A percentile compares a stretch with the other conserved stretches of the same genome.
These are phyloP conservation scores for Urocyon cinereoargenteus DNA, from an alignment of 2,797 vertebrate species.

Conservation along the genomic window DNA sequence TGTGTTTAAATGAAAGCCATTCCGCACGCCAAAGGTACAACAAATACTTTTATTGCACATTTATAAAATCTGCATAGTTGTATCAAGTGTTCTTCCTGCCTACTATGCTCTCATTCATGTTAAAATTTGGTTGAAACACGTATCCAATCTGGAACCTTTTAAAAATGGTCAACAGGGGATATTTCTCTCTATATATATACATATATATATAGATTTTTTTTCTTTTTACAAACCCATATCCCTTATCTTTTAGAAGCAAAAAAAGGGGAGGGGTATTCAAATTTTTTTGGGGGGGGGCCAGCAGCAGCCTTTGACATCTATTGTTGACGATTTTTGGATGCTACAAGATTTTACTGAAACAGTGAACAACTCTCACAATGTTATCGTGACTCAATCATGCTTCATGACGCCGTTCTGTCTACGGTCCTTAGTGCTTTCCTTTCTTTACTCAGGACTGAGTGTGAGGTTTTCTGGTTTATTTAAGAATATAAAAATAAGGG, in stretches of 20 bases:
- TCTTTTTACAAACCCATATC: slow-evolving; percentile 72
- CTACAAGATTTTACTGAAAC: slow-evolving; percentile 44
- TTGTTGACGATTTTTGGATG: slow-evolving; percentile 27
- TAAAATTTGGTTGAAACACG: slow-evolving; percentile 71
- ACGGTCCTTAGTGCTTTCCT: slow-evolving; percentile 37
- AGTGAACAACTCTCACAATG: slow-evolving; percentile 34
- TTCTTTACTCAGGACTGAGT: slow-evolving; percentile 59
- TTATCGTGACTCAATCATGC: neutral
- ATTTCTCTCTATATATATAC: slow-evolving; percentile 72
- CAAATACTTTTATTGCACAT: slow-evolving; percentile 90
- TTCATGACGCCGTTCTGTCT: neutral
- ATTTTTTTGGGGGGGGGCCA: neutral
- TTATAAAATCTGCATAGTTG: slow-evolving; percentile 86
- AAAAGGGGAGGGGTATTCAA: neutral
- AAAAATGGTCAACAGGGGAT: slow-evolving; percentile 17
- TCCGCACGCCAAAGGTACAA: slow-evolving; percentile 79
- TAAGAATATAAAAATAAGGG: slow-evolving; percentile 51
- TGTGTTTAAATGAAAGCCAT: neutral
- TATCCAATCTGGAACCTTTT: slow-evolving; percentile 59
- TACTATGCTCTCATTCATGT: slow-evolving; percentile 41
- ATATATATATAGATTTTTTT: neutral
- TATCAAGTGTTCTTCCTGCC: slow-evolving; percentile 65
- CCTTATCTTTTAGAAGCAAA: slow-evolving; percentile 49
- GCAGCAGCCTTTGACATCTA: slow-evolving; percentile 1
- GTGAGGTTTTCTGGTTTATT: slow-evolving; percentile 77